Conservation (phyloP, 2,888 invertebrate genomes). For the Stenoptilia bipunctidactyla region DNA sequence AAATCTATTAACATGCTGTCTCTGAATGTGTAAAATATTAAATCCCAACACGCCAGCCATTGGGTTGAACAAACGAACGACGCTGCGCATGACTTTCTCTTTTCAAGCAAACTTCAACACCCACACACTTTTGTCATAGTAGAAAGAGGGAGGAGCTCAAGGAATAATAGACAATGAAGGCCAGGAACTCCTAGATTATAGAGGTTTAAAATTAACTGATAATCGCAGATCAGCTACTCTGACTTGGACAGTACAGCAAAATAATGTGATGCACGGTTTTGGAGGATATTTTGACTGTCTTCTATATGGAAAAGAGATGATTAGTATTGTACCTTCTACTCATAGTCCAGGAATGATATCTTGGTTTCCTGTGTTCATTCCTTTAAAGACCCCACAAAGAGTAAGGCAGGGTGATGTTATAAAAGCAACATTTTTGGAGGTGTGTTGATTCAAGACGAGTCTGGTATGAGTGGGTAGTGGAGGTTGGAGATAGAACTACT, state of each 20-base stretch:
- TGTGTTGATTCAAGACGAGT: slow-evolving; percentile 83
- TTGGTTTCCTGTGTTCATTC: slow-evolving; percentile 93
- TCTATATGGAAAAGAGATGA: slow-evolving; percentile 79
- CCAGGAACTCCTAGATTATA: slow-evolving; percentile 73
- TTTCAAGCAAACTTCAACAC: too few species aligned
- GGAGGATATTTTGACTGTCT: slow-evolving; percentile 89
- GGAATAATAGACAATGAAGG: slow-evolving; percentile 69
- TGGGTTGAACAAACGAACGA: too few species aligned
- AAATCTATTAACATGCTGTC: too few species aligned
- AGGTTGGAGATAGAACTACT: slow-evolving; percentile 40
- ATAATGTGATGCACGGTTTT: slow-evolving; percentile 85
- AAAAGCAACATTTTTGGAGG: slow-evolving; percentile 89
- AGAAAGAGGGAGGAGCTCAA: too few species aligned
- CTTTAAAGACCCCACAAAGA: slow-evolving; percentile 80
- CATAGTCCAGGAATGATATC: slow-evolving; percentile 89
- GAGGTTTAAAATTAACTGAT: slow-evolving; percentile 72
- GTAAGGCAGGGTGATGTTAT: slow-evolving; percentile 79
- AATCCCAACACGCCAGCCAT: too few species aligned
- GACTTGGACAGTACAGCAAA: slow-evolving; percentile 73
- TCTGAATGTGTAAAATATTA: too few species aligned
- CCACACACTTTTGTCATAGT: too few species aligned
- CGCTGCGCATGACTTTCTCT: too few species aligned
- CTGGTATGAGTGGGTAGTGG: slow-evolving; percentile 95
- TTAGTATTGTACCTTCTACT: slow-evolving; percentile 86
- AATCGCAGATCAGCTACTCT: slow-evolving; percentile 76